Conservation (phyloP, 2,888 invertebrate species). For the Cactoblastis cactorum region DNA sequence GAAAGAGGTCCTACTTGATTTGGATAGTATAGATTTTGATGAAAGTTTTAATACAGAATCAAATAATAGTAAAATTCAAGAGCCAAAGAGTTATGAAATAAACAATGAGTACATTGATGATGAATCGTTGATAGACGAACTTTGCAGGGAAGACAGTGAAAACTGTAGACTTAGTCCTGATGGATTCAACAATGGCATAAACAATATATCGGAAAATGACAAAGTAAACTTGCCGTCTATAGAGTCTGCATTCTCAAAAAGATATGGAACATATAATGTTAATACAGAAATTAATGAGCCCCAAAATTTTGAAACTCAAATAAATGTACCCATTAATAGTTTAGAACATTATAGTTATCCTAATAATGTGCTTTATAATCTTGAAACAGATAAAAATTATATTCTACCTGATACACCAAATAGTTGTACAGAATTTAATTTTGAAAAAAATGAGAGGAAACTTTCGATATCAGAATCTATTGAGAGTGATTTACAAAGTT, state of each 20-base stretch:
- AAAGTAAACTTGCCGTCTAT: conserved; percentile 65
- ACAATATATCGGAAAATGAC: conserved; percentile 44
- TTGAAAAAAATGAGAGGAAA: conserved; percentile 58
- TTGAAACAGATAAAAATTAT: conserved; percentile 58
- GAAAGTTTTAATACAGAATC: conserved; percentile 46
- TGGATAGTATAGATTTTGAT: conserved; percentile 67
- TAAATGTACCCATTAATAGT: conserved; percentile 41
- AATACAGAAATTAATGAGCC: conserved; percentile 31
- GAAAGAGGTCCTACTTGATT: conserved; percentile 66
- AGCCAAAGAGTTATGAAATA: conserved; percentile 39
- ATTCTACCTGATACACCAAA: conserved; percentile 66
- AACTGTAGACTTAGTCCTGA: conserved; percentile 56
- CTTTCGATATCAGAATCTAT: conserved; percentile 65
- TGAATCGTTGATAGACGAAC: conserved; percentile 68
- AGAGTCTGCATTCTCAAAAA: conserved; percentile 68
- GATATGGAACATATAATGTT: conserved; percentile 51
- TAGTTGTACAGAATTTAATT: conserved; percentile 64
- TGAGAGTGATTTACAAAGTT: conserved; percentile 67
- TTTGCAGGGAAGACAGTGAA: conserved; percentile 69
- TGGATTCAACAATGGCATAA: conserved; percentile 56
- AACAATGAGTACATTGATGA: conserved; percentile 70
- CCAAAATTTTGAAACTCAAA: conserved; percentile 27
- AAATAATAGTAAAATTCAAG: conserved; percentile 35
- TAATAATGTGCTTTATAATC: conserved; percentile 64
- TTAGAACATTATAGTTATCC: conserved; percentile 72